These are phyloP conservation scores for Zoanthus gigantus DNA, from an alignment of 92 coral and sea anemone genomes.

Conservation along the genomic window DNA sequence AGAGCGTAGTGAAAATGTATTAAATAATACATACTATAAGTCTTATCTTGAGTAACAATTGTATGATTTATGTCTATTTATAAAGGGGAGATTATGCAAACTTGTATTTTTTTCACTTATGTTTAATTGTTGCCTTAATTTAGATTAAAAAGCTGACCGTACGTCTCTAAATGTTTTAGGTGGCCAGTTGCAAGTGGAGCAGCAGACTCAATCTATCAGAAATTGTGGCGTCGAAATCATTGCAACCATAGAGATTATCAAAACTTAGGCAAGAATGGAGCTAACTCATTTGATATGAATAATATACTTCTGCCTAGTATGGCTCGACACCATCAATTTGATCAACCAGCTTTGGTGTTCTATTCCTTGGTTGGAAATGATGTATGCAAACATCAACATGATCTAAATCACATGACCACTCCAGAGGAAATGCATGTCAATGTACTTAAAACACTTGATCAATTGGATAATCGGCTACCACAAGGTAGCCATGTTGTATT, in stretches of 20 bases:
- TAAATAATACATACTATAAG: too few species aligned
- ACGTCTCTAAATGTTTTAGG: slow-evolving; percentile 24
- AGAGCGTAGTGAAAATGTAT: too few species aligned
- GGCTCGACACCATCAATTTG: slow-evolving; percentile 75
- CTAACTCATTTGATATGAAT: slow-evolving; percentile 91
- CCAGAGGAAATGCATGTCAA: slow-evolving; percentile 88
- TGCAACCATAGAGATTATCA: slow-evolving; percentile 99
- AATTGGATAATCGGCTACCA: slow-evolving; percentile 78
- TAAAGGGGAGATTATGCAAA: too few species aligned
- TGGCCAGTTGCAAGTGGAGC: slow-evolving; percentile 93
- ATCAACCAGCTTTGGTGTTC: slow-evolving; percentile 93
- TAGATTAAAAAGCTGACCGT: too few species aligned
- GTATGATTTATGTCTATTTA: too few species aligned
- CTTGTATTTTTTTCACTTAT: too few species aligned
- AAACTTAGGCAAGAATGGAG: slow-evolving; percentile 98
- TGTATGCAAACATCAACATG: slow-evolving; percentile 79
- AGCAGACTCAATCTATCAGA: slow-evolving; percentile 84
- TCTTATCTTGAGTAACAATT: too few species aligned
- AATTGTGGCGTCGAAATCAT: slow-evolving; percentile 85
- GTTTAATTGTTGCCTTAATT: too few species aligned
- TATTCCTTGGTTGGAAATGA: slow-evolving; percentile 93
- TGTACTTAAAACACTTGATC: slow-evolving; percentile 75
- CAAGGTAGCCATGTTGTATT: slow-evolving; percentile 88
- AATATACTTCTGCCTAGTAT: slow-evolving; percentile 69
- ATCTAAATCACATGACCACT: slow-evolving; percentile 80